Evolutionary conservation across 2,888 invertebrate species (phyloP).

Genomic region (Aphidius colemani): DNA sequence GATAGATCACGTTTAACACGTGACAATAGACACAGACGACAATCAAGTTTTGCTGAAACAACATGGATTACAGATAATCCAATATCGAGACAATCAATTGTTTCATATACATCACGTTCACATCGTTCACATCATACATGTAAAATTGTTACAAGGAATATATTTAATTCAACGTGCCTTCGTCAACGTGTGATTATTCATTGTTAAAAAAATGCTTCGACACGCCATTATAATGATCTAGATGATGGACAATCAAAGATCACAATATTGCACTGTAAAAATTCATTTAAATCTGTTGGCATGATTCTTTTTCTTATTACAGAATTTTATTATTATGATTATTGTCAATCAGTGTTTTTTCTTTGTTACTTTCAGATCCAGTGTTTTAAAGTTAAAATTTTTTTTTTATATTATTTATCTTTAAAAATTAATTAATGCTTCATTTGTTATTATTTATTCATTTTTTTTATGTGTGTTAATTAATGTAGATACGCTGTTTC

Average conservation of each 20-base stretch:
- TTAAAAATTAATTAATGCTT: neutral
- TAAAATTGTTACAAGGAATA: conserved; percentile 61
- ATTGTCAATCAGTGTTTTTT: neutral
- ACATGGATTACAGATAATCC: conserved; percentile 63
- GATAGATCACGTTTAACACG: conserved; percentile 38
- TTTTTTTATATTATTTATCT: too few species aligned
- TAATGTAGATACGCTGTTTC: conserved; percentile 63
- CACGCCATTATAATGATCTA: conserved; percentile 12
- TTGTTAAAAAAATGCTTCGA: conserved; percentile 40
- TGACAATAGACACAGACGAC: conserved; percentile 50
- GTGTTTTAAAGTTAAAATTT: too few species aligned
- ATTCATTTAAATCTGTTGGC: neutral
- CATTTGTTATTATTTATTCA: conserved; percentile 26
- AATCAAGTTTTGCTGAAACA: conserved; percentile 62
- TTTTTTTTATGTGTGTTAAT: conserved; percentile 36
- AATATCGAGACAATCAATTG: conserved; percentile 73
- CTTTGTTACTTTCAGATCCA: neutral
- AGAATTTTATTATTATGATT: too few species aligned
- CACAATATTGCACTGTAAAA: neutral
- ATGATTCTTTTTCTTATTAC: too few species aligned
- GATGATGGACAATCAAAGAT: neutral
- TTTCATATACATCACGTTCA: conserved; percentile 77
- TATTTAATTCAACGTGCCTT: conserved; percentile 28
- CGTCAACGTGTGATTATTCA: conserved; percentile 41
- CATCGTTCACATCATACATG: conserved; percentile 88